Evolutionary conservation across 2,113 vertebrate species (phyloP).

Genomic region (Rhizomys pruinosus): DNA sequence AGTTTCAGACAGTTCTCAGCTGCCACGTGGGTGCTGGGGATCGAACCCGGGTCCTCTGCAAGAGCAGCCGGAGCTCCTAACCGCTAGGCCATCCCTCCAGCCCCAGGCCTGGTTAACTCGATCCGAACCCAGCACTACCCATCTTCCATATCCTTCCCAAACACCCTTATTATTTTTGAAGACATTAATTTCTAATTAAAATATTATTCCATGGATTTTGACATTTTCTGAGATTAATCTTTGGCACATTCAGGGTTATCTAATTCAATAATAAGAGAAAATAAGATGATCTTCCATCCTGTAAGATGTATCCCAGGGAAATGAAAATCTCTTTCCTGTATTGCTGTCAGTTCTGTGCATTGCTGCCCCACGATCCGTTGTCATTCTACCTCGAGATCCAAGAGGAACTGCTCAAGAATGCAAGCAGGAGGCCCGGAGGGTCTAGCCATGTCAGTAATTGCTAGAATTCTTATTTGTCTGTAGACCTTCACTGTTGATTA

Average conservation of each 20-base stretch:
- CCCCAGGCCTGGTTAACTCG: no score
- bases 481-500: not conserved
- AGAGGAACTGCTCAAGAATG: not conserved
- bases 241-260: no score
- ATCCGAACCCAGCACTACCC: not conserved
- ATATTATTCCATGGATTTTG: not conserved
- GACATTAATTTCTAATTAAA: conserved; percentile 25
- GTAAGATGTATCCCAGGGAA: not conserved
- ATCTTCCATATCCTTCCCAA: not conserved
- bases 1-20: no score
- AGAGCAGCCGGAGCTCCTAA: no score
- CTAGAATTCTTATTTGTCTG: not conserved
- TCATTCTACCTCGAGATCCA: not conserved
- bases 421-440: not conserved
- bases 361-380: not conserved
- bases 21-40: no score
- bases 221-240: not conserved
- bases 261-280: not conserved
- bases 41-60: no score
- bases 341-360: not conserved
- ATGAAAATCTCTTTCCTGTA: not conserved
- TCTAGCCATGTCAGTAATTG: not conserved
- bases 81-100: no score
- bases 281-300: not conserved
- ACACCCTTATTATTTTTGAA: conserved; percentile 10